Evolutionary conservation across 2,113 vertebrate species (phyloP).

Genomic region (Isichthys henryi): DNA sequence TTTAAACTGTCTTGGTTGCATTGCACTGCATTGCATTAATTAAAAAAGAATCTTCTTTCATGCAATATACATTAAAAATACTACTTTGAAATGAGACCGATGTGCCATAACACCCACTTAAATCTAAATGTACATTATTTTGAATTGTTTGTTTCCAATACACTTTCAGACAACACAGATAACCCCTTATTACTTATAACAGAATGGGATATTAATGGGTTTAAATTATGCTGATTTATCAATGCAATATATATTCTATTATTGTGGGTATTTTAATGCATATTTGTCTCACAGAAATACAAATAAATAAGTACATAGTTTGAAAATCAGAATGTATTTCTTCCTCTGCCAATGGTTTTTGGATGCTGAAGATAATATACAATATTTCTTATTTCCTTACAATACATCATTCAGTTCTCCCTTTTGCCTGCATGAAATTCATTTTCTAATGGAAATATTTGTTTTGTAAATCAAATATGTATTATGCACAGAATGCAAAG

Average conservation of each 20-base stretch:
- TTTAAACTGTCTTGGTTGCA: conserved; percentile 64
- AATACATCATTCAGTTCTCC: conserved; percentile 99
- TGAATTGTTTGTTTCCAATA: conserved; percentile 30
- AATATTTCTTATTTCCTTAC: conserved; percentile 99
- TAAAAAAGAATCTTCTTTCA: conserved; percentile 60
- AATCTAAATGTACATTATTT: conserved; percentile 27
- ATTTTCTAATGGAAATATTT: conserved; percentile 99
- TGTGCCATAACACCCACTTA: conserved; percentile 31
- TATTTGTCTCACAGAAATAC: conserved; percentile 54
- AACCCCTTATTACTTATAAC: conserved; percentile 37
- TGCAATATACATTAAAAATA: conserved; percentile 40
- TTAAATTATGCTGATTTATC: conserved; percentile 63
- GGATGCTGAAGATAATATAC: conserved; percentile 99
- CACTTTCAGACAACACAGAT: conserved; percentile 42
- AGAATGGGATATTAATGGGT: conserved; percentile 64
- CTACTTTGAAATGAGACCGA: conserved; percentile 51
- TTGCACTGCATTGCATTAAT: conserved; percentile 62
- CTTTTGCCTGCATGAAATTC: conserved; percentile 99
- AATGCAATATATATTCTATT: conserved; percentile 63
- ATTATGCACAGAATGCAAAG: conserved; percentile 99
- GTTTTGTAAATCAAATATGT: conserved; percentile 99
- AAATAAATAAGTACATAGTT: conserved; percentile 29
- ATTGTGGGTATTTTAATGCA: conserved; percentile 55
- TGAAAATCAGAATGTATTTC: conserved; percentile 79
- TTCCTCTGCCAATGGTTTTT: conserved; percentile 80